phyloP scores from a whole-genome alignment of 2,113 vertebrate species.

The Silurus glanis region DNA sequence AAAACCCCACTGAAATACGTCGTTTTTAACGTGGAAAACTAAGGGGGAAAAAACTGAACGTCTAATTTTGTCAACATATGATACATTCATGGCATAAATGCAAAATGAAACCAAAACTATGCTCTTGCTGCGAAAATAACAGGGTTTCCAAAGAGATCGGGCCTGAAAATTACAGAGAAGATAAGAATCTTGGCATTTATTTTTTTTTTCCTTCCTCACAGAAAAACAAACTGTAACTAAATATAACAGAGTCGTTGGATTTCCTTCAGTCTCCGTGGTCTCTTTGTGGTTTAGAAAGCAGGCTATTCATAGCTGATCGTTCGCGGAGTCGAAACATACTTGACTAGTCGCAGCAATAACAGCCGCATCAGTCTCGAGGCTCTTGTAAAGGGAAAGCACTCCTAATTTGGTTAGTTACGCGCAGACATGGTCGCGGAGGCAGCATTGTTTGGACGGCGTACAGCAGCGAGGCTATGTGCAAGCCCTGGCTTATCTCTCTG shows the following conservation, averaged over 20 bases:
- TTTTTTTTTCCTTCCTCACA: not conserved
- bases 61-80: not conserved
- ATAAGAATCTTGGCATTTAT: not conserved
- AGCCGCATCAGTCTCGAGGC: not conserved
- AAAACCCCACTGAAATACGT: too few relatives aligned
- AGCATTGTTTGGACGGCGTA: constrained; percentile 14
- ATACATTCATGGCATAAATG: not conserved
- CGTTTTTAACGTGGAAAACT: too few relatives aligned
- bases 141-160: constrained; percentile 14
- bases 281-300: not conserved
- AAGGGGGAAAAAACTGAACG: too few relatives aligned
- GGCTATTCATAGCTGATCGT: constrained; percentile 6
- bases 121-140: not conserved
- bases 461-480: constrained; percentile 6
- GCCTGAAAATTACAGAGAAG: constrained; percentile 24
- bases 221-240: constrained; percentile 14
- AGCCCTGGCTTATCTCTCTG: constrained; percentile 17
- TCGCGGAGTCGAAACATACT: not conserved
- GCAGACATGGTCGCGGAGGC: constrained; percentile 6
- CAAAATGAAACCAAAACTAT: constrained; percentile 18
- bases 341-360: not conserved
- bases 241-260: constrained; percentile 14
- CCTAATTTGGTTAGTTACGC: constrained; percentile 29
- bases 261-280: constrained; percentile 16
- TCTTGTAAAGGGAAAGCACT: constrained; percentile 8